Evolutionary conservation across 2,888 invertebrate species (phyloP).

Genomic region (Athalia rosae): DNA sequence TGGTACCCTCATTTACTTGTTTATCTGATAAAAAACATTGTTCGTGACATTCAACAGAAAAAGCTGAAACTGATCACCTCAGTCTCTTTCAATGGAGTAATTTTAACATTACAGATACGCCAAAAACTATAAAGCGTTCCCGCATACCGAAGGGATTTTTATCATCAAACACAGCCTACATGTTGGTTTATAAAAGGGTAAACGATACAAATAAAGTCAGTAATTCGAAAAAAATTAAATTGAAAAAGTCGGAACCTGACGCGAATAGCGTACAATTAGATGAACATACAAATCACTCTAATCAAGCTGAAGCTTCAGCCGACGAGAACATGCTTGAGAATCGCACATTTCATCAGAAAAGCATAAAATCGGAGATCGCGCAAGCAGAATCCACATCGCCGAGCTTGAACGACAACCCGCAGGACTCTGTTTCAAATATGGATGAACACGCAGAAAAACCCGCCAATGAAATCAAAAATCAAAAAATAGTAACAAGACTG

Average conservation of each 20-base stretch:
- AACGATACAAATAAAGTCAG: slow-evolving; percentile 9
- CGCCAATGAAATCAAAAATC: not conserved
- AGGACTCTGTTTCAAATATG: slow-evolving; percentile 4
- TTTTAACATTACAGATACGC: slow-evolving; percentile 58
- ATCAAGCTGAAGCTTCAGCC: slow-evolving; percentile 10
- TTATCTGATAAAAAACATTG: not conserved
- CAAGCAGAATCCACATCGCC: not conserved
- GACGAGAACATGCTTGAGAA: not conserved
- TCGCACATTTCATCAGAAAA: not conserved
- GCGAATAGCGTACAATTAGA: not conserved
- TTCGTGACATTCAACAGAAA: slow-evolving; percentile 3
- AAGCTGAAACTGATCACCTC: not conserved
- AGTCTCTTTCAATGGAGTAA: not conserved
- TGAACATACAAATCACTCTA: not conserved
- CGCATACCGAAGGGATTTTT: slow-evolving; percentile 73
- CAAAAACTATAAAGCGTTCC: slow-evolving; percentile 66
- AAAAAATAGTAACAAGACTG: too few species aligned
- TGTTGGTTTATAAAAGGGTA: slow-evolving; percentile 77
- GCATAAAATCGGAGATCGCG: not conserved
- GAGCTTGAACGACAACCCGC: not conserved
- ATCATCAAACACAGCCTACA: slow-evolving; percentile 78
- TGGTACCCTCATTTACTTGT: slow-evolving; percentile 47
- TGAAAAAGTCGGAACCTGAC: slow-evolving; percentile 27
- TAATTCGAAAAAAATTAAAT: slow-evolving; percentile 25
- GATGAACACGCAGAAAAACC: not conserved